These are phyloP conservation scores for Poeciliopsis presidionis DNA, from an alignment of 2,797 vertebrate species.

Conservation along the genomic window DNA sequence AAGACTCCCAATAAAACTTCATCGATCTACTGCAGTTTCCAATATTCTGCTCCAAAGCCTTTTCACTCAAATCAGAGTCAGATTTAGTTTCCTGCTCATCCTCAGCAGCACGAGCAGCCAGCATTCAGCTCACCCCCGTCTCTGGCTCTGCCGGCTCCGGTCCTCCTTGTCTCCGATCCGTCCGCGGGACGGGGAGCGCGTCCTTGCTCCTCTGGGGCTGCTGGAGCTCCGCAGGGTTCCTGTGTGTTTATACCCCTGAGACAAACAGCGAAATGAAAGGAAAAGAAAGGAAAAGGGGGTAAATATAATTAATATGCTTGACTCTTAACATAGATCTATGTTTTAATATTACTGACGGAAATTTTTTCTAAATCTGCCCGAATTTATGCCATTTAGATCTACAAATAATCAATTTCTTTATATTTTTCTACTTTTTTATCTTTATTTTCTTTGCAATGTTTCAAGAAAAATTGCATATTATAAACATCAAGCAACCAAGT, in stretches of 20 bases:
- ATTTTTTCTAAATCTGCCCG: too few relatives aligned
- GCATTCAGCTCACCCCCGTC: constrained; percentile 82
- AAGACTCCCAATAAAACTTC: background rate
- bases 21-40: background rate
- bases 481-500: too few relatives aligned
- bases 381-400: too few relatives aligned
- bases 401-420: too few relatives aligned
- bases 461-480: too few relatives aligned
- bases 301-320: background rate
- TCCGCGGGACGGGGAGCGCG: constrained; percentile 89
- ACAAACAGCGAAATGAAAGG: background rate
- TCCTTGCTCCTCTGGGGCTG: constrained; percentile 90
- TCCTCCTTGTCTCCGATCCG: constrained; percentile 88
- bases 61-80: background rate
- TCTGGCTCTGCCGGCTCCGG: constrained; percentile 86
- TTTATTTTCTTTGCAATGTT: too few relatives aligned
- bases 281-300: background rate
- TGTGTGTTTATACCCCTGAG: constrained; percentile 85
- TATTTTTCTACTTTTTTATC: too few relatives aligned
- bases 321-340: background rate
- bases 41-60: background rate
- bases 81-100: background rate
- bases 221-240: constrained; percentile 92
- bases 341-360: background rate
- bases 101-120: background rate